Evolutionary conservation across 2,113 vertebrate genomes (phyloP).

Genomic region (Phodopus roborovskii): DNA sequence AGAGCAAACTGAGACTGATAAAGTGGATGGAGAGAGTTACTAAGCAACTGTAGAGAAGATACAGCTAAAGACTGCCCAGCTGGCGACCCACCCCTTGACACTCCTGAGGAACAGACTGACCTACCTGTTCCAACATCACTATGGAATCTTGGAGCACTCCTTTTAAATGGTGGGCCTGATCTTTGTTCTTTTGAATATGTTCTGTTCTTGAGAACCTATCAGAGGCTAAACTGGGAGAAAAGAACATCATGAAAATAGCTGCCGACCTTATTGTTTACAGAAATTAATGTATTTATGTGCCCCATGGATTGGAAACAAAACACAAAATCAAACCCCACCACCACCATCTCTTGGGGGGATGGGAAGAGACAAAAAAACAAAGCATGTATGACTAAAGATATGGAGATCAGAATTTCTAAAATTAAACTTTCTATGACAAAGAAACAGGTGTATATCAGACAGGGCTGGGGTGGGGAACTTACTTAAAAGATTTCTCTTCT

Average conservation of each 20-base stretch:
- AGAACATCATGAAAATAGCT: conserved; percentile 4
- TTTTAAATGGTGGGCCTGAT: conserved; percentile 87
- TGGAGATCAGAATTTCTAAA: not conserved
- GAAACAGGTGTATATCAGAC: not conserved
- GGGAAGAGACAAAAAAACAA: not conserved
- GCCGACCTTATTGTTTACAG: conserved; percentile 30
- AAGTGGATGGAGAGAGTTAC: not conserved
- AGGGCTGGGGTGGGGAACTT: conserved; percentile 71
- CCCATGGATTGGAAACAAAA: conserved; percentile 46
- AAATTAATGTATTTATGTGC: not conserved
- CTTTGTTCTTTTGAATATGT: conserved; percentile 76
- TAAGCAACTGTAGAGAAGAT: not conserved
- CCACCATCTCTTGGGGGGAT: not conserved
- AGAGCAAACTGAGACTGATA: not conserved
- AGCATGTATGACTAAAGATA: not conserved
- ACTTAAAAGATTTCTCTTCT: conserved; percentile 86
- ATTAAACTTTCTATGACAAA: conserved; percentile 30
- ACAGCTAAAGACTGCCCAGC: not conserved
- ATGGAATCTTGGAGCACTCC: conserved; percentile 95
- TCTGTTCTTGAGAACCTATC: conserved; percentile 82
- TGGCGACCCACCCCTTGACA: not conserved
- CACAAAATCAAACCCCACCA: not conserved
- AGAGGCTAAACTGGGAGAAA: conserved; percentile 84
- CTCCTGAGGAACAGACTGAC: not conserved
- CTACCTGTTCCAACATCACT: conserved; percentile 94